Conservation (phyloP, 2,797 vertebrate species). For the Myotis planiceps region DNA sequence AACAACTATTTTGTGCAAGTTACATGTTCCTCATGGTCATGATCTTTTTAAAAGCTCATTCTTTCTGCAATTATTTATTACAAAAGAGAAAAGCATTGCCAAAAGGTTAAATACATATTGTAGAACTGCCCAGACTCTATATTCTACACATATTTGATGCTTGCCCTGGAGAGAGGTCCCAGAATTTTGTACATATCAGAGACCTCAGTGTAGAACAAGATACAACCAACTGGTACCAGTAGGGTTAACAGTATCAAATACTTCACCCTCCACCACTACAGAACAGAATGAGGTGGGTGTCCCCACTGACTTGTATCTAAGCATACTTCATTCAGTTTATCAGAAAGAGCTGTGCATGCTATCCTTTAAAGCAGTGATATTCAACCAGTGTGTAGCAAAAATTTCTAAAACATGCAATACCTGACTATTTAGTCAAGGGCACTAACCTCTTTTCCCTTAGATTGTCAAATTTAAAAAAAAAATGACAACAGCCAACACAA, state of each 20-base stretch:
- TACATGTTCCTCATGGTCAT: not conserved
- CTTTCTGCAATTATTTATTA: not conserved
- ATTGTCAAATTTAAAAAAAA: not conserved
- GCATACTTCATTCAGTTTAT: not conserved
- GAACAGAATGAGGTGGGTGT: not conserved
- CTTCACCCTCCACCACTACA: not conserved
- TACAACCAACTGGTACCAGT: not conserved
- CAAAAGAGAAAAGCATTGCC: not conserved
- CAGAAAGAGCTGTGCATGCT: not conserved
- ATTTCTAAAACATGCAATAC: not conserved
- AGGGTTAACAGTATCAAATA: not conserved
- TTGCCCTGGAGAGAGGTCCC: no score
- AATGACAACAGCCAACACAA: not conserved
- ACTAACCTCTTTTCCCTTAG: not conserved
- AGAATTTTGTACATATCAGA: not conserved
- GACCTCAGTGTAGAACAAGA: not conserved
- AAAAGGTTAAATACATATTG: not conserved
- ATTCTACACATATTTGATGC: not conserved
- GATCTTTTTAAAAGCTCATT: slow-evolving; percentile 9
- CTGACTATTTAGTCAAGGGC: not conserved
- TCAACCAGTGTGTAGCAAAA: not conserved
- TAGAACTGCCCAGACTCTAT: not conserved
- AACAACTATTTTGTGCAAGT: slow-evolving; percentile 3
- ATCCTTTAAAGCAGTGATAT: not conserved
- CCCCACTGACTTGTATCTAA: not conserved